Base-by-base conservation (phyloP, 2,797 vertebrate genomes). In the Sphenodon punctatus region DNA sequence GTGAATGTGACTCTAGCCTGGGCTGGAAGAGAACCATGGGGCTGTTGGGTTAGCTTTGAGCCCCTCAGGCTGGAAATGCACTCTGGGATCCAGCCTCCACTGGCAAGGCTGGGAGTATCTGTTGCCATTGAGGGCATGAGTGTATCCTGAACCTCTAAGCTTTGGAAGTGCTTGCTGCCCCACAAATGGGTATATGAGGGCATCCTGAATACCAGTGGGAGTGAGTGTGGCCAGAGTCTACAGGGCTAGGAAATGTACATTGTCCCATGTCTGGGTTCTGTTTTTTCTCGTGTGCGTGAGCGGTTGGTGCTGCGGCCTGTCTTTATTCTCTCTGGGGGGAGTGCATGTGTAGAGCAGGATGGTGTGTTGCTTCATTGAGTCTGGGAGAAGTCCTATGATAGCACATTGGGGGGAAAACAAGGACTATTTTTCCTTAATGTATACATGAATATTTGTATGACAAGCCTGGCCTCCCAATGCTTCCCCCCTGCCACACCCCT, bases 381-480 rank as follows among this genome's bases (percentile, higher is more conserved):
- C 96, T 97, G 96, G 95, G 94, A 96, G 96, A 94, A 95, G 95
- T 96, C 93, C 84, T 93, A 89, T 82, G 94, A 94, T 95, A 95
- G 96, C 95, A 96, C 95, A 95, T 94, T 90, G 90, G 88, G 95
- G 93, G n/a, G 91, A 91, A 94, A 92, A 96, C 90, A 94, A 96
- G 94, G 96, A 97, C 94, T 95, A 93, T 95, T 97, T 93, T 97
- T 95, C 96, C 95, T 96, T 96, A 95, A 95, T 97, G 97, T 97
- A 95, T 97, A 97, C 97, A 97, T 96, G 97, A 97, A 96, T 97
- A 97, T 98, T 98, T 98, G 96, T 98, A 97, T 97, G 96, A 98
- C n/a, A n/a, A n/a, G n/a, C n/a, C n/a, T n/a, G n/a, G n/a, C n/a
- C n/a, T n/a, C n/a, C n/a, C n/a, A n/a, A n/a, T n/a, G n/a, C n/a